These are phyloP conservation scores for Ganaspis sp. DNA, from an alignment of 1,140 invertebrate species.

Conservation along the genomic window DNA sequence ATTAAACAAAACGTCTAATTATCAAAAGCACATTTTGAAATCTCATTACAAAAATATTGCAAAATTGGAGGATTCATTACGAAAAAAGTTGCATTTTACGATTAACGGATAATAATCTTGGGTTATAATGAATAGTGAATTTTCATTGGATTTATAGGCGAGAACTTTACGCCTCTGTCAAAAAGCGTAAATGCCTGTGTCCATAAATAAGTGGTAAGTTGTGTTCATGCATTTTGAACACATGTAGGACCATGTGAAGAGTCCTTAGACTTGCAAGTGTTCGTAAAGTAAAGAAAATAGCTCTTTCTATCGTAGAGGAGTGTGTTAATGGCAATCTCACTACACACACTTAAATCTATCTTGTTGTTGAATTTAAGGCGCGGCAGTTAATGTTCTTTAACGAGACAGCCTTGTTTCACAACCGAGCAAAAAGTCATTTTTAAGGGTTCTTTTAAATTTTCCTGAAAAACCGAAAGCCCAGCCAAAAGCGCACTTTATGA, in stretches of 20 bases:
- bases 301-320: constrained; percentile 43
- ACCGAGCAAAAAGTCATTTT: not conserved
- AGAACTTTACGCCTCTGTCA: not conserved
- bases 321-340: constrained; percentile 47
- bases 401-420: not conserved
- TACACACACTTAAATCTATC: constrained; percentile 32
- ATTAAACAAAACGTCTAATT: too few species aligned
- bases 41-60: too few species aligned
- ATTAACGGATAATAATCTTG: not conserved
- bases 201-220: constrained; percentile 10
- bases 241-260: not conserved
- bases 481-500: too few species aligned
- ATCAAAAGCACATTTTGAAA: too few species aligned
- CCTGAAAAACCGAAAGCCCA: not conserved
- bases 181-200: constrained; percentile 12
- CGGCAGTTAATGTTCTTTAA: constrained; percentile 32
- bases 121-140: not conserved
- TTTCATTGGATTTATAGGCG: constrained; percentile 9
- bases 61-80: not conserved
- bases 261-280: constrained; percentile 10
- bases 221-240: not conserved
- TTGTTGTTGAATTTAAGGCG: constrained; percentile 44
- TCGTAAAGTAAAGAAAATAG: constrained; percentile 47
- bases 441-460: not conserved
- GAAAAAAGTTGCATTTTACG: not conserved